Evolutionary conservation across 2,888 invertebrate species (phyloP).

Genomic region (Octodonta nipae): DNA sequence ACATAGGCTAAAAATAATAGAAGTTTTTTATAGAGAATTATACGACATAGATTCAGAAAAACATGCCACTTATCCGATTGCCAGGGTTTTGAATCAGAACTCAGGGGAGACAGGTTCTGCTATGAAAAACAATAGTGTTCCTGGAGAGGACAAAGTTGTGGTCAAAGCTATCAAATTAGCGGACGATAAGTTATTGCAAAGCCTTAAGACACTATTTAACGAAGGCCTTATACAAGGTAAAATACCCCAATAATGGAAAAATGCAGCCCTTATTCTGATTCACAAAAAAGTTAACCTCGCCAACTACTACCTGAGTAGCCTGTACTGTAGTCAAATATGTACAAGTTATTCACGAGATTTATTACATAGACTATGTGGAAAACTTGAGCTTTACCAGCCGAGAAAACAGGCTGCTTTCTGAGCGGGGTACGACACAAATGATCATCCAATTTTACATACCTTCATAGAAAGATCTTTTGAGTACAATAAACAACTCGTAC

Average conservation of each 20-base stretch:
- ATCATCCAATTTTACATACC: too few relatives aligned
- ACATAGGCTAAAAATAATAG: not conserved
- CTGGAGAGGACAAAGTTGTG: not conserved
- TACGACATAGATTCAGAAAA: not conserved
- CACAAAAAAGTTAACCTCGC: too few relatives aligned
- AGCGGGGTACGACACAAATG: too few relatives aligned
- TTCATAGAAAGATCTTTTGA: too few relatives aligned
- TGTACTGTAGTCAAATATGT: not conserved
- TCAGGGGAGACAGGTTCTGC: not conserved
- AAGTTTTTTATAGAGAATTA: not conserved
- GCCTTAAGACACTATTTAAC: too few relatives aligned
- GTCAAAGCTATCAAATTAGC: conserved; percentile 1
- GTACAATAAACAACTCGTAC: too few relatives aligned
- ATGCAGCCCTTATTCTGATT: too few relatives aligned
- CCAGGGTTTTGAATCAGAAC: not conserved
- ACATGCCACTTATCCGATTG: not conserved
- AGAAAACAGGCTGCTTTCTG: not conserved
- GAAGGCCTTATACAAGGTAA: too few relatives aligned
- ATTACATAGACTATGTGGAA: too few relatives aligned
- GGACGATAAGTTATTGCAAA: conserved; percentile 1
- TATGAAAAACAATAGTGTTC: not conserved
- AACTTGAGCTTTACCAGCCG: conserved; percentile 1
- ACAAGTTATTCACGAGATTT: conserved; percentile 1
- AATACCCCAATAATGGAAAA: too few relatives aligned
- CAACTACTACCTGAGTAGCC: too few relatives aligned